Percentiles rank a stretch among this genome's conserved stretches.
phyloP scores from a whole-genome alignment of 92 coral and sea anemone genomes.

The Epizoanthus ramosus region DNA sequence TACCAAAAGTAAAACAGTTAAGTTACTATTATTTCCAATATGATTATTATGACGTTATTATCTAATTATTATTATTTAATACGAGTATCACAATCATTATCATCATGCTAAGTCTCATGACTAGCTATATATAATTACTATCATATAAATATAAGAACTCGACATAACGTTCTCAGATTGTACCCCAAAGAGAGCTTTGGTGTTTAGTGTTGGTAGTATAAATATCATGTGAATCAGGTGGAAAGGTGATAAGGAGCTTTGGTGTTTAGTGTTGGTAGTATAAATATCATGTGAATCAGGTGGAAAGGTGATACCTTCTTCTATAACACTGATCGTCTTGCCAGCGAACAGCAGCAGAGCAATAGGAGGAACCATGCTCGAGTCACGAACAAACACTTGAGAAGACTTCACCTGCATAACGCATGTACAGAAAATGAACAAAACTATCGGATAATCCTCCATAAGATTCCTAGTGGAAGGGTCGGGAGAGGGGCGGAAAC shows the following conservation, averaged over 20 bases:
- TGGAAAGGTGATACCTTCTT: conserved; percentile 27
- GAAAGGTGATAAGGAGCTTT: conserved; percentile 1
- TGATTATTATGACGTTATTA: too few species aligned
- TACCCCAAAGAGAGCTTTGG: too few species aligned
- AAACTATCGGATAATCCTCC: too few species aligned
- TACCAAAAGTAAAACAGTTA: too few species aligned
- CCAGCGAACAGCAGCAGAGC: conserved; percentile 91
- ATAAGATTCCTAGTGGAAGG: too few species aligned
- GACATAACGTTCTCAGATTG: too few species aligned
- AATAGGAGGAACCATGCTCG: conserved; percentile 87
- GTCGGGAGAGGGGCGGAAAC: neutral
- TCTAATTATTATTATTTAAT: too few species aligned
- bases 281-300: neutral
- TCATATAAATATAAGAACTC: too few species aligned
- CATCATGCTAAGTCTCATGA: too few species aligned
- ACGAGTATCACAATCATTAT: too few species aligned
- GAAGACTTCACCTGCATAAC: conserved; percentile 74
- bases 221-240: neutral
- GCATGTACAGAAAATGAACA: neutral
- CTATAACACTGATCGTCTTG: conserved; percentile 54
- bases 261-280: neutral
- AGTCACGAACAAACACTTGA: conserved; percentile 89
- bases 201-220: neutral
- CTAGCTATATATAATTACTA: too few species aligned
- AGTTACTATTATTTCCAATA: too few species aligned